Evolutionary conservation across 2,888 invertebrate species (phyloP).

Genomic region (Pteria penguin): DNA sequence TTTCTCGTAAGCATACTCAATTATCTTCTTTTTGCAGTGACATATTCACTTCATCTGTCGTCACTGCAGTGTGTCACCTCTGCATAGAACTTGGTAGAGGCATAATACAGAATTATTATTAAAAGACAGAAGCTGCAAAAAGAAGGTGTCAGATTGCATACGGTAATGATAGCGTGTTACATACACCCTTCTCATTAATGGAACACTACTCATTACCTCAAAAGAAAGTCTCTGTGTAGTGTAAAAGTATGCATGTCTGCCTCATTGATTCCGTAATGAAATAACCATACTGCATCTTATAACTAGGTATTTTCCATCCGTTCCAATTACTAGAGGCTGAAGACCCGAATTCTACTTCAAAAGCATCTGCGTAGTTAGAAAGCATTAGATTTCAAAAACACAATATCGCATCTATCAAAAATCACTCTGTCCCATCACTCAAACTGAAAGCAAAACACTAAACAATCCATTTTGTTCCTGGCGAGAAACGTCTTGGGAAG

Average conservation of each 20-base stretch:
- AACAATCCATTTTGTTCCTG: slow-evolving; percentile 25
- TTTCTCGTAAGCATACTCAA: no score
- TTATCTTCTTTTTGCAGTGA: no score
- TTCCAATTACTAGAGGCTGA: not conserved
- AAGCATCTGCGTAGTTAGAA: slow-evolving; percentile 36
- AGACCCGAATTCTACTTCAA: slow-evolving; percentile 41
- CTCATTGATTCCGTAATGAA: slow-evolving; percentile 28
- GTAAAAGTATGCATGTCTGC: not conserved
- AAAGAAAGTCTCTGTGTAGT: no score
- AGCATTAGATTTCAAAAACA: slow-evolving; percentile 45
- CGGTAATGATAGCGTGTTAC: no score
- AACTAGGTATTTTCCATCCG: not conserved
- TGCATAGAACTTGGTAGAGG: no score
- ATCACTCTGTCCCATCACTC: slow-evolving; percentile 35
- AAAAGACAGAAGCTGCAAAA: no score
- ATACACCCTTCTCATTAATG: no score
- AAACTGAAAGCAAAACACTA: slow-evolving; percentile 18
- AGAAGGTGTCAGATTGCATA: no score
- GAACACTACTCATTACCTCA: no score
- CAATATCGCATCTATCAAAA: slow-evolving; percentile 36
- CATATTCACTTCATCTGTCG: no score
- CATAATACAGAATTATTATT: no score
- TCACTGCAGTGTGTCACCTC: no score
- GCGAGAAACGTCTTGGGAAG: slow-evolving; percentile 17
- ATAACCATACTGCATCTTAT: slow-evolving; percentile 14